phyloP scores from a whole-genome alignment of 2,888 invertebrate genomes.

The Blastobasis lacticolella region DNA sequence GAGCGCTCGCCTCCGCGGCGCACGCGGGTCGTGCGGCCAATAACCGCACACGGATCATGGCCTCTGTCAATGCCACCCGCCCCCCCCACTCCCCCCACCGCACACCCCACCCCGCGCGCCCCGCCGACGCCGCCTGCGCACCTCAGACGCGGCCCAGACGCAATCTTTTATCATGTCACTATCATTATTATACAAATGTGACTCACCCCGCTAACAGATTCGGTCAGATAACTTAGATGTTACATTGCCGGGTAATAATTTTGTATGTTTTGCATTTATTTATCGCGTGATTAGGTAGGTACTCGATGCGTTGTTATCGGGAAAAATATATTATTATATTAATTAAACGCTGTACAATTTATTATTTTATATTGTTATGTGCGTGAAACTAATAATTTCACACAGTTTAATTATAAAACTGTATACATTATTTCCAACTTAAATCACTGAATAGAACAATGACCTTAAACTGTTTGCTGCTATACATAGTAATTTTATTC shows the following conservation, averaged over 20 bases:
- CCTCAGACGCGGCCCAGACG: constrained; percentile 21
- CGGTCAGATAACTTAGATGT: constrained; percentile 18
- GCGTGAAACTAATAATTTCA: too few relatives aligned
- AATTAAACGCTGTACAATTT: too few relatives aligned
- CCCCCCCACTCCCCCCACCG: constrained; percentile 24
- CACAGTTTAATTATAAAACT: too few relatives aligned
- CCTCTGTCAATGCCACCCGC: constrained; percentile 62
- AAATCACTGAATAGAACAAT: too few relatives aligned
- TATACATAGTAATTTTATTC: too few relatives aligned
- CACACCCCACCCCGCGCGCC: constrained; percentile 11
- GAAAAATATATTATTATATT: too few relatives aligned
- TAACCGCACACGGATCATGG: constrained; percentile 63
- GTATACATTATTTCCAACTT: too few relatives aligned
- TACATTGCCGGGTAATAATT: background rate
- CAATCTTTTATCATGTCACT: constrained; percentile 33
- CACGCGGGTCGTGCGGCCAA: constrained; percentile 46
- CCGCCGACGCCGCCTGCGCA: constrained; percentile 13
- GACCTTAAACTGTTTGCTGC: too few relatives aligned
- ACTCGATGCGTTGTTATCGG: too few relatives aligned
- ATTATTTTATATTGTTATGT: too few relatives aligned
- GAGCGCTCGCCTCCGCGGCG: constrained; percentile 16
- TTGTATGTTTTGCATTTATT: background rate
- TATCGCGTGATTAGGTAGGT: too few relatives aligned
- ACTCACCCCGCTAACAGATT: constrained; percentile 30
- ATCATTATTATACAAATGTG: constrained; percentile 24